These are phyloP conservation scores for Furcula furcula DNA, from an alignment of 2,888 invertebrate genomes.

Conservation along the genomic window DNA sequence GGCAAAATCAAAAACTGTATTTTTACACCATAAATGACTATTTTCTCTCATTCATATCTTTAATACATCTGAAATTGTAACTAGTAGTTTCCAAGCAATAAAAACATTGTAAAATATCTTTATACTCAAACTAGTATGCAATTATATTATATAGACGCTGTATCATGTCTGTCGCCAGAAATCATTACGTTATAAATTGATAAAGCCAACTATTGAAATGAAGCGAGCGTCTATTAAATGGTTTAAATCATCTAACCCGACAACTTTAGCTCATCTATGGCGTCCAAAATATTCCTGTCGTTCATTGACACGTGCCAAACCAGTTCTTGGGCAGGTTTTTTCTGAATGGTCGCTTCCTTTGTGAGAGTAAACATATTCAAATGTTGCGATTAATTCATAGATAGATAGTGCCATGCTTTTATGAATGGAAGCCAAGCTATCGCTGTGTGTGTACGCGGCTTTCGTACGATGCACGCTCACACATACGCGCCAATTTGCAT, in stretches of 20 bases:
- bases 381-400: conserved; percentile 82
- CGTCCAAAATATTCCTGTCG: conserved; percentile 76
- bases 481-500: conserved; percentile 69
- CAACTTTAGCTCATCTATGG: conserved; percentile 54
- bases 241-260: conserved; percentile 70
- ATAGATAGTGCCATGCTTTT: conserved; percentile 76
- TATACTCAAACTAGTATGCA: conserved; percentile 15
- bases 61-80: conserved; percentile 9
- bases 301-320: conserved; percentile 82
- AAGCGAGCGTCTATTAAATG: conserved; percentile 64
- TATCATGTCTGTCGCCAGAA: conserved; percentile 36
- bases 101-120: conserved; percentile 8
- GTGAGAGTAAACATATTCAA: conserved; percentile 80
- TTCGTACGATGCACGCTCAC: conserved; percentile 42
- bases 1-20: too few relatives aligned
- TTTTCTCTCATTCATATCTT: conserved; percentile 14
- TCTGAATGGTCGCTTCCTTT: conserved; percentile 80
- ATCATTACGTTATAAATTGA: conserved; percentile 48
- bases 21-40: conserved; percentile 6
- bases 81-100: conserved; percentile 9
- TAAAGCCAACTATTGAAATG: conserved; percentile 58
- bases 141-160: conserved; percentile 11
- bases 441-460: conserved; percentile 55
- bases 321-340: conserved; percentile 74
- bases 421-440: conserved; percentile 70